Conservation (phyloP, 2,888 invertebrate species). For the Cynaeus angustus region DNA sequence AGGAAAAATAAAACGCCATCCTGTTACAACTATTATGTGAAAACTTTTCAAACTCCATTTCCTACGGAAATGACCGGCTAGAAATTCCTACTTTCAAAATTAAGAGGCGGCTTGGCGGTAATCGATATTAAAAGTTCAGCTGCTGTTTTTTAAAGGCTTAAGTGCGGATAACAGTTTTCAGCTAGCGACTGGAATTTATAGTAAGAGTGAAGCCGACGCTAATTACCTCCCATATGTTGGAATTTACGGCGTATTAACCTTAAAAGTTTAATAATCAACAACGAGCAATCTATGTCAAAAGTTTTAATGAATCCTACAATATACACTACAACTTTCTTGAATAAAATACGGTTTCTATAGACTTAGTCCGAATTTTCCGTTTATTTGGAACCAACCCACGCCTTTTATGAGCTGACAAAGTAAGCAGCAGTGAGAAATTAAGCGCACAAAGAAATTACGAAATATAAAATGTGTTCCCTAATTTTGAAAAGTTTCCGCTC, state of each 20-base stretch:
- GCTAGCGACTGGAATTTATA: slow-evolving; percentile 24
- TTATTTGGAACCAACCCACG: slow-evolving; percentile 4
- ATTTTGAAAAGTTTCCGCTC: slow-evolving; percentile 39
- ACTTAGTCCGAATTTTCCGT: slow-evolving; percentile 4
- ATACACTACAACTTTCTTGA: slow-evolving; percentile 25
- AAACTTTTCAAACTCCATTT: slow-evolving; percentile 33
- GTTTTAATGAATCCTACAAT: slow-evolving; percentile 40
- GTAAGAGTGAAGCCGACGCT: slow-evolving; percentile 25
- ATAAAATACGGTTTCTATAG: slow-evolving; percentile 9
- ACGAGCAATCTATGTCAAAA: slow-evolving; percentile 37
- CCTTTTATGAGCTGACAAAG: slow-evolving; percentile 16
- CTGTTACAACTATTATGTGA: slow-evolving; percentile 11
- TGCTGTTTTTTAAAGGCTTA: slow-evolving; percentile 33
- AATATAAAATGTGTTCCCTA: slow-evolving; percentile 20
- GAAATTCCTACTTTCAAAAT: slow-evolving; percentile 19
- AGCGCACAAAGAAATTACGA: slow-evolving; percentile 17
- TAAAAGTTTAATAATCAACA: slow-evolving; percentile 42
- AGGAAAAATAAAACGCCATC: slow-evolving; percentile 12
- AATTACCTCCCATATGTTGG: slow-evolving; percentile 32
- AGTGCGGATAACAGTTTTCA: slow-evolving; percentile 10
- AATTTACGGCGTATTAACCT: slow-evolving; percentile 37
- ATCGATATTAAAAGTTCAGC: slow-evolving; percentile 30
- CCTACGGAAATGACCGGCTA: slow-evolving; percentile 18
- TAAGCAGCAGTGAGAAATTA: slow-evolving; percentile 20
- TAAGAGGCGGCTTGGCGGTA: slow-evolving; percentile 24